Percentiles rank a stretch among this genome's conserved stretches.
Conservation (phyloP, 2,797 vertebrate species). For the Chanos chanos region DNA sequence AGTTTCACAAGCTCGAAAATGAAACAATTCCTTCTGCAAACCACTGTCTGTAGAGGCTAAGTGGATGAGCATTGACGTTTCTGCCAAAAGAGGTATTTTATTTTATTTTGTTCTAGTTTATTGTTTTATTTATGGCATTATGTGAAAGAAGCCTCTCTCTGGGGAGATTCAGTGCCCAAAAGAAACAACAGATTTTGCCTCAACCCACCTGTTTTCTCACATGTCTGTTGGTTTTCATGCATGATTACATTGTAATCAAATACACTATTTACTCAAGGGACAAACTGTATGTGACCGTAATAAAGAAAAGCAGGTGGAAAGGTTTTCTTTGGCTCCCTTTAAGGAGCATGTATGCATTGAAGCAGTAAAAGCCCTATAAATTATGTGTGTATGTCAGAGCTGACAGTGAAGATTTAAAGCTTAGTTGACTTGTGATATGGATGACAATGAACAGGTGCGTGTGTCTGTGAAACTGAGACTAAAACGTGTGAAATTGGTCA, state of each 20-base stretch:
- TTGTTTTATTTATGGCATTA: slow-evolving; percentile 60
- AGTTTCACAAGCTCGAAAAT: slow-evolving; percentile 43
- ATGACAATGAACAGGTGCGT: slow-evolving; percentile 19
- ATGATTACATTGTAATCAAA: no score
- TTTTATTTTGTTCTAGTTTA: slow-evolving; percentile 59
- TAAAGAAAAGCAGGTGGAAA: no score
- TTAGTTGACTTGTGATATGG: not conserved
- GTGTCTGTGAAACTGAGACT: slow-evolving; percentile 8
- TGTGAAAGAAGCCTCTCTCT: no score
- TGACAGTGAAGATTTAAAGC: not conserved
- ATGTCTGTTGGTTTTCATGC: not conserved
- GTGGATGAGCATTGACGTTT: slow-evolving; percentile 53
- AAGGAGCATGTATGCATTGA: no score
- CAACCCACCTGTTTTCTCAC: slow-evolving; percentile 60
- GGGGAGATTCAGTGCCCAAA: no score
- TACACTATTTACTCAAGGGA: not conserved
- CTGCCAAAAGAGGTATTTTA: slow-evolving; percentile 53
- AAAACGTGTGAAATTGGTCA: slow-evolving; percentile 35
- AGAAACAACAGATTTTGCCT: slow-evolving; percentile 60
- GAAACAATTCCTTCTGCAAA: slow-evolving; percentile 47
- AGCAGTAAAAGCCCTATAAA: no score
- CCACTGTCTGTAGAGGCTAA: slow-evolving; percentile 37
- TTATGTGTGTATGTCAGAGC: slow-evolving; percentile 1
- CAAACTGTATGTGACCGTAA: not conserved
- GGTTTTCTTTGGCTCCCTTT: no score